These are phyloP conservation scores for Autographa pulchrina DNA, from an alignment of 2,888 invertebrate genomes.

Conservation along the genomic window DNA sequence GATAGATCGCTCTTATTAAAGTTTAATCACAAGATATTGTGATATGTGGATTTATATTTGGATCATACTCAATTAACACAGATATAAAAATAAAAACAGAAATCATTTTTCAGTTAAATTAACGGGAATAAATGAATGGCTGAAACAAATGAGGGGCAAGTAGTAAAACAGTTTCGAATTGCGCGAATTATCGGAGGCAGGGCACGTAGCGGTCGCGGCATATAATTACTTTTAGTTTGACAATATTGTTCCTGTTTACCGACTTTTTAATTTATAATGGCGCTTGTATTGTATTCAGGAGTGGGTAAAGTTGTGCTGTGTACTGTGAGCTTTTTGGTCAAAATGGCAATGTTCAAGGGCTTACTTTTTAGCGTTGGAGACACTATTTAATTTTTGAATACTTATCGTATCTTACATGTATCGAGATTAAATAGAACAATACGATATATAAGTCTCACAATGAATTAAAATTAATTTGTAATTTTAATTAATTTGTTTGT, in stretches of 20 bases:
- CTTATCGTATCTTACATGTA: too few relatives aligned
- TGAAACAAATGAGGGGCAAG: slow-evolving; percentile 35
- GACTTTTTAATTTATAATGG: not conserved
- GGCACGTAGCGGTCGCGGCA: not conserved
- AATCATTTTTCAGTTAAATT: slow-evolving; percentile 43
- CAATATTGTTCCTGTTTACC: not conserved
- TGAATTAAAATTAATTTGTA: too few relatives aligned
- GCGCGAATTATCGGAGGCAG: not conserved
- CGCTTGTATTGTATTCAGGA: not conserved
- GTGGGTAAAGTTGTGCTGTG: not conserved
- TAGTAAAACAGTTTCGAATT: slow-evolving; percentile 22
- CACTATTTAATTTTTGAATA: too few relatives aligned
- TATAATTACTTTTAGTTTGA: slow-evolving; percentile 8
- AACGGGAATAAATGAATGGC: slow-evolving; percentile 43
- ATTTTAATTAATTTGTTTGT: too few relatives aligned
- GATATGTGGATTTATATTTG: too few relatives aligned
- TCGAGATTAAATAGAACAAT: too few relatives aligned
- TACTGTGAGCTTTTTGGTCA: too few relatives aligned
- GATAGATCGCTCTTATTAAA: too few relatives aligned
- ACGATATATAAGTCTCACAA: too few relatives aligned
- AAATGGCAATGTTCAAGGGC: too few relatives aligned
- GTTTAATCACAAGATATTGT: too few relatives aligned
- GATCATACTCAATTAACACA: slow-evolving; percentile 5
- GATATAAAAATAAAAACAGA: slow-evolving; percentile 44
- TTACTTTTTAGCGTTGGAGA: too few relatives aligned